A percentile compares a stretch with the other conserved stretches of the same genome.
phyloP scores from a whole-genome alignment of 2,888 invertebrate genomes.

The Melikaiella ostensackeni region DNA sequence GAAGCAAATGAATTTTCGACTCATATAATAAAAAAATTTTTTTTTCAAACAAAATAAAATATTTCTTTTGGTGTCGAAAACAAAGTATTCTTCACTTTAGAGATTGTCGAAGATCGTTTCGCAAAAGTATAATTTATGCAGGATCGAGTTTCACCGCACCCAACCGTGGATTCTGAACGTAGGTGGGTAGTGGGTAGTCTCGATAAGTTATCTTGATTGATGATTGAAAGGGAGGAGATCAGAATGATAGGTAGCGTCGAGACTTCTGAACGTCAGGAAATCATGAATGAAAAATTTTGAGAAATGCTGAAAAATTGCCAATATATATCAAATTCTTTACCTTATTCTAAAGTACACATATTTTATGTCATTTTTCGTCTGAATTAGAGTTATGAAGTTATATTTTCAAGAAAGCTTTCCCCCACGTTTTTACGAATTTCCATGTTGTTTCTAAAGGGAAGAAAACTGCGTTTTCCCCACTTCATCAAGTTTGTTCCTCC shows the following conservation, averaged over 20 bases:
- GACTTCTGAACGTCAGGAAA: neutral
- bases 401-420: neutral
- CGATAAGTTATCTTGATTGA: constrained; percentile 47
- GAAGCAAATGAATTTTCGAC: too few species aligned
- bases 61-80: neutral
- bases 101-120: constrained; percentile 37
- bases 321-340: too few species aligned
- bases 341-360: neutral
- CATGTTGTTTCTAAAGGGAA: neutral
- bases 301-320: constrained; percentile 8
- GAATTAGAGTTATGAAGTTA: neutral
- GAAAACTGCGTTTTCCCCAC: constrained; percentile 16
- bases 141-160: constrained; percentile 32
- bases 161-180: constrained; percentile 12
- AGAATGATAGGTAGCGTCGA: neutral
- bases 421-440: neutral
- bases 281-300: neutral
- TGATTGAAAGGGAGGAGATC: constrained; percentile 41
- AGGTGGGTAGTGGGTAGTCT: constrained; percentile 29
- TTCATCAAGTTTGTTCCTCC: constrained; percentile 27
- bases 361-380: neutral
- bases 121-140: constrained; percentile 44
- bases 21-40: neutral
- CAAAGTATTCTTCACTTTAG: constrained; percentile 11
- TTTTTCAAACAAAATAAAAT: neutral